These are phyloP conservation scores for Reticulitermes lucifugus DNA, from an alignment of 2,888 invertebrate species.

Conservation along the genomic window DNA sequence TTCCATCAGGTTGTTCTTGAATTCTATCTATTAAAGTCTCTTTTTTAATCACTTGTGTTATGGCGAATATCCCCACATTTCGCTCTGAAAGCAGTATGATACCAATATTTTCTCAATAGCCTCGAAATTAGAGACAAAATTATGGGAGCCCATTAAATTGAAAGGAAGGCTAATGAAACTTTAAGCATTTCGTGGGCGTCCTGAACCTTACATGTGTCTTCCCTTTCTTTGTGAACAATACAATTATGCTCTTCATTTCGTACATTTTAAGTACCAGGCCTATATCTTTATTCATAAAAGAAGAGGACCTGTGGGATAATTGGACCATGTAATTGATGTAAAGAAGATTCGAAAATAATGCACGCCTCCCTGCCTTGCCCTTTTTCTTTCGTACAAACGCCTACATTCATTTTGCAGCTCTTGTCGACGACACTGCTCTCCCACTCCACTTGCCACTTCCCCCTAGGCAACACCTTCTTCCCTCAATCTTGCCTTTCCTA, in stretches of 20 bases:
- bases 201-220: background rate
- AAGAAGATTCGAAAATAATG: background rate
- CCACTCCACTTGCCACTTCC: background rate
- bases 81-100: too few species aligned
- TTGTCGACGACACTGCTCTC: background rate
- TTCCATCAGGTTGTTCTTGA: too few species aligned
- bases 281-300: background rate
- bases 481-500: conserved; percentile 42
- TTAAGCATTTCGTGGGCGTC: too few species aligned
- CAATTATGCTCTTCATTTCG: background rate
- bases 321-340: conserved; percentile 1
- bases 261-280: background rate
- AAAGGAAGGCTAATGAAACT: too few species aligned
- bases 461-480: conserved; percentile 24
- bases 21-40: too few species aligned
- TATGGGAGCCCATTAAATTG: too few species aligned
- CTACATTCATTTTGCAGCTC: background rate
- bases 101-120: too few species aligned
- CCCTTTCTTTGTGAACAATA: background rate
- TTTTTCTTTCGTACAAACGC: background rate
- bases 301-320: background rate
- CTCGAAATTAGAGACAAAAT: too few species aligned
- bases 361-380: background rate
- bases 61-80: too few species aligned
- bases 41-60: too few species aligned